Conservation (phyloP, 2,797 vertebrate species). For the Bovichtus variegatus region DNA sequence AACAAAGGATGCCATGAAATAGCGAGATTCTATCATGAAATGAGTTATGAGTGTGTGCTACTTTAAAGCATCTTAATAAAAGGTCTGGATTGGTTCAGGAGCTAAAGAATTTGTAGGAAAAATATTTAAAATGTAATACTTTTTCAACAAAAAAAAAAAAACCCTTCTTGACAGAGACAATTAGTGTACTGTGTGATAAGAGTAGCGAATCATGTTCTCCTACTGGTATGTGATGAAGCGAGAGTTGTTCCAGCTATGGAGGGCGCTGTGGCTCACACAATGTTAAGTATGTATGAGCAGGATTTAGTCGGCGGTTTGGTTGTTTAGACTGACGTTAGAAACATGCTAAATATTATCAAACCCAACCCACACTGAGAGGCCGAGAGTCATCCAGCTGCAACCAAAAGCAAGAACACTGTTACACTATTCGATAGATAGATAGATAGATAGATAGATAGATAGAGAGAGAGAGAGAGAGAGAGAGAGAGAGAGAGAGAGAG, state of each 20-base stretch:
- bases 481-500: slow-evolving; percentile 20
- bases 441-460: background rate
- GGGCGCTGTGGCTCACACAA: slow-evolving; percentile 10
- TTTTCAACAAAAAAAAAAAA: slow-evolving; percentile 1
- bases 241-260: slow-evolving; percentile 20
- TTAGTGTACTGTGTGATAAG: background rate
- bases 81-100: background rate
- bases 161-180: background rate
- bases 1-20: slow-evolving; percentile 3
- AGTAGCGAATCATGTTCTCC: slow-evolving; percentile 27
- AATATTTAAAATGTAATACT: background rate
- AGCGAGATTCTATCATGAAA: slow-evolving; percentile 5
- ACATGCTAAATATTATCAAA: slow-evolving; percentile 76
- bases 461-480: slow-evolving; percentile 6
- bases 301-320: slow-evolving; percentile 16
- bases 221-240: slow-evolving; percentile 35
- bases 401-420: slow-evolving; percentile 67
- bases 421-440: slow-evolving; percentile 8
- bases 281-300: slow-evolving; percentile 37
- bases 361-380: slow-evolving; percentile 86
- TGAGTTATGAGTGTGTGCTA: background rate
- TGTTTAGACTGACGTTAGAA: slow-evolving; percentile 45
- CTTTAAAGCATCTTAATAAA: background rate
- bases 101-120: background rate
- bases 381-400: slow-evolving; percentile 87